Conservation (phyloP, 2,113 vertebrate species). For the Stegastes partitus region DNA sequence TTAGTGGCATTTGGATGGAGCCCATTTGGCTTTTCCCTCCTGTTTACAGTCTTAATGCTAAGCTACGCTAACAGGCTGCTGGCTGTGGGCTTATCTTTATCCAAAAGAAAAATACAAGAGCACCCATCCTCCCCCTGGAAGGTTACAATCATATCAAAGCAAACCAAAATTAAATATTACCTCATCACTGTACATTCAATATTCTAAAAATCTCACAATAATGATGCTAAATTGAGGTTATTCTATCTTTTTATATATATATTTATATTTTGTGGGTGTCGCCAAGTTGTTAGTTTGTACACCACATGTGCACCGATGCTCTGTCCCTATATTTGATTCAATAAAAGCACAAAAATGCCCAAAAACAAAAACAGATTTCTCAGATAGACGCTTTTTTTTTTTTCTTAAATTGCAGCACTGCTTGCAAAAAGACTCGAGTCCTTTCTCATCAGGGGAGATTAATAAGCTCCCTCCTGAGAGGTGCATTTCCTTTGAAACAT, state of each 20-base stretch:
- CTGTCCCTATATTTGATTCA: too few relatives aligned
- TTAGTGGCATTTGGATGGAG: neutral
- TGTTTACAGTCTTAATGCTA: neutral
- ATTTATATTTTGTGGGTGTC: too few relatives aligned
- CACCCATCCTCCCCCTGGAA: too few relatives aligned
- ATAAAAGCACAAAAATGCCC: too few relatives aligned
- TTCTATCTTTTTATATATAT: neutral
- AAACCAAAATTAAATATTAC: neutral
- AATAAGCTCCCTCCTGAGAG: neutral
- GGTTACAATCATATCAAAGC: neutral
- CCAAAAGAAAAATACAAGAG: too few relatives aligned
- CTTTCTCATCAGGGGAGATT: too few relatives aligned
- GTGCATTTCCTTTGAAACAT: slow-evolving; percentile 70
- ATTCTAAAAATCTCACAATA: neutral
- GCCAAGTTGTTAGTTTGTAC: too few relatives aligned
- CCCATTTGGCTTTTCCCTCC: neutral
- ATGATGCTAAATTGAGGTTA: neutral
- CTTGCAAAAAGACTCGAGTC: too few relatives aligned
- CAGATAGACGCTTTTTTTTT: too few relatives aligned
- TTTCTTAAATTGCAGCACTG: too few relatives aligned
- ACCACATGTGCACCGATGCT: too few relatives aligned
- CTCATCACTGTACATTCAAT: neutral
- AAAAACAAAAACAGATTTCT: too few relatives aligned
- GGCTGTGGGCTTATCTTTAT: neutral
- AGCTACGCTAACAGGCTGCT: neutral